Evolutionary conservation across 2,888 invertebrate species (phyloP), one percentile per base, ranked within the genome.

Genomic region (Scaptodrosophila latifasciaeformis): DNA sequence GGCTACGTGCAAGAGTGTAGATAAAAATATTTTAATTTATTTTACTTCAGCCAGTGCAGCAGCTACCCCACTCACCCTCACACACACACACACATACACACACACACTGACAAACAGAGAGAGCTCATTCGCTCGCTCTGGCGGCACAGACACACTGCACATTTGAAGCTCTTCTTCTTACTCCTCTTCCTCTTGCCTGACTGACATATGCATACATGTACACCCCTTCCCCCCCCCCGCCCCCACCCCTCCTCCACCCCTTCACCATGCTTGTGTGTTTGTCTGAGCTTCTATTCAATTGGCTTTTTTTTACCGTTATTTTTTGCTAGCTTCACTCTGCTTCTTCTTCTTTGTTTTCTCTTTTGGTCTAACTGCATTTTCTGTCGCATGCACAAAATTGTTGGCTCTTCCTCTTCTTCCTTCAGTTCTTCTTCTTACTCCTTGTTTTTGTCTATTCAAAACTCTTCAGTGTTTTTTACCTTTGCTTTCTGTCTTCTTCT

Each of bases 21-120:
- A 72, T 72, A 72, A 72, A 72, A 72, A 72, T 72, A 72, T 79
- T 72, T 72, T 72, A 72, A 72, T 72, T 72, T 72, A 72, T 72
- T 72, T 72, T 79, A 79, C 72, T 75, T 79, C 59, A 65, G 53
- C 75, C 71, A 78, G 62, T 55, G 19, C 53, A 29, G 51, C 48
- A 51, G 29, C 9, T 34, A 9, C 31, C 40, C 31, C 45, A 39
- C 10, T 15, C 13, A 13, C 13, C 34, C 34, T n/a, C 30, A 10
- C 2, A 10, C 34, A 13, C 0, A 6, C 31, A n/a, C 24, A 12
- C 24, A n/a, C n/a, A n/a, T n/a, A n/a, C n/a, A n/a, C n/a, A n/a
- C n/a, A n/a, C n/a, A n/a, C n/a, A n/a, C n/a, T n/a, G n/a, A n/a
- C n/a, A n/a, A n/a, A n/a, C n/a, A n/a, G n/a, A n/a, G n/a, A n/a